A percentile compares a stretch with the other conserved stretches of the same genome.
Conservation (phyloP, 2,888 invertebrate species). For the Caenorhabditis sp. region DNA sequence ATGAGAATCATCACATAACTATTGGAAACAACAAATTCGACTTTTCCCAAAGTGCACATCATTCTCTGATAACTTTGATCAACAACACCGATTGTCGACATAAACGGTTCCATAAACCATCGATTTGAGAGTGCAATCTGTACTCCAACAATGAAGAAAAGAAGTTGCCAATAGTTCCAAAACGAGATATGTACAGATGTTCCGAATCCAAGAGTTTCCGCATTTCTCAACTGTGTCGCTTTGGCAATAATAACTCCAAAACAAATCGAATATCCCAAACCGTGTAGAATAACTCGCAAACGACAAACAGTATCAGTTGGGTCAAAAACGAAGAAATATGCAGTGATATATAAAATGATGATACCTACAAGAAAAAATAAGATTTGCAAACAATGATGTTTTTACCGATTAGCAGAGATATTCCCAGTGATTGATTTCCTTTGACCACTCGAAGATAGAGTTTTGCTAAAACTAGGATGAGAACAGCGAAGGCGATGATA, state of each 20-base stretch:
- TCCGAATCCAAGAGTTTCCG: conserved; percentile 63
- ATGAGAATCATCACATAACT: conserved; percentile 65
- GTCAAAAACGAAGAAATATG: conserved; percentile 67
- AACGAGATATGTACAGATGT: conserved; percentile 62
- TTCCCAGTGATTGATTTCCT: conserved; percentile 70
- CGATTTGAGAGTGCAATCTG: conserved; percentile 64
- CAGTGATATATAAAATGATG: conserved; percentile 60
- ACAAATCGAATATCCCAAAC: conserved; percentile 65
- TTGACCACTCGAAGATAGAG: conserved; percentile 64
- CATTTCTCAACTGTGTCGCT: conserved; percentile 67
- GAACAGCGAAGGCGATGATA: conserved; percentile 51
- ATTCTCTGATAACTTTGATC: conserved; percentile 48
- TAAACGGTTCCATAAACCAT: conserved; percentile 61
- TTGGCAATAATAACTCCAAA: conserved; percentile 70
- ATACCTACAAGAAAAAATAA: conserved; percentile 41
- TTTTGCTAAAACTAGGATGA: conserved; percentile 59
- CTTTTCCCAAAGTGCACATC: conserved; percentile 56
- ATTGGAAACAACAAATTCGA: conserved; percentile 59
- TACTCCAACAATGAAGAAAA: conserved; percentile 68
- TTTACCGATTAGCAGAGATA: conserved; percentile 58
- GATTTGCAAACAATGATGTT: too few species aligned
- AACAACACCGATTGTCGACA: conserved; percentile 51
- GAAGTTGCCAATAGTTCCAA: conserved; percentile 70
- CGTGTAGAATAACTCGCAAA: conserved; percentile 57
- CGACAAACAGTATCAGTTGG: conserved; percentile 58